Evolutionary conservation across 1,140 invertebrate genomes (phyloP).

Genomic region (Sitobion miscanthi): DNA sequence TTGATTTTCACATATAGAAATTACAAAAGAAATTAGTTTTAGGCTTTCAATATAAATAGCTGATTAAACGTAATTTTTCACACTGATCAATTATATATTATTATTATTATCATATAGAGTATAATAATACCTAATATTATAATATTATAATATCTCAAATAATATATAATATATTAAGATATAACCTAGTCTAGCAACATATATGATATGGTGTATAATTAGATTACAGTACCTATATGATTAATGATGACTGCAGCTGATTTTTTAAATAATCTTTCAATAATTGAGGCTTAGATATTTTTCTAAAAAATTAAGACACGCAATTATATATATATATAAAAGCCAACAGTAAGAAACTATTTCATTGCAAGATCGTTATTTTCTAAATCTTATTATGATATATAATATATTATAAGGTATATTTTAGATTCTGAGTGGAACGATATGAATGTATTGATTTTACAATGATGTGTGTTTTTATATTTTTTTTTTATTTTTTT

Average conservation of each 20-base stretch:
- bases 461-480: too few species aligned
- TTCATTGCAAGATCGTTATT: neutral
- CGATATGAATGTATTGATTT: too few species aligned
- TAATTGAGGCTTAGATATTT: neutral
- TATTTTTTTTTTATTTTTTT: too few species aligned
- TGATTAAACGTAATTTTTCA: neutral
- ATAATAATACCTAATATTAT: too few species aligned
- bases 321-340: neutral
- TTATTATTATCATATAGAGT: neutral
- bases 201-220: neutral
- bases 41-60: neutral
- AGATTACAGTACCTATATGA: neutral
- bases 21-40: neutral
- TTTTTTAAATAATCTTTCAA: neutral
- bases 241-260: neutral
- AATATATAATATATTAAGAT: neutral
- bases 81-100: neutral
- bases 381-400: neutral
- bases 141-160: neutral
- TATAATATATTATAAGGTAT: neutral
- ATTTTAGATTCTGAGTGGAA: too few species aligned
- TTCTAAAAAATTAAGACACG: neutral
- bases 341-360: neutral
- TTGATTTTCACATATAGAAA: neutral
- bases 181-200: neutral